These are phyloP conservation scores for Zophobas atratus DNA, from an alignment of 1,140 invertebrate genomes.

Conservation along the genomic window DNA sequence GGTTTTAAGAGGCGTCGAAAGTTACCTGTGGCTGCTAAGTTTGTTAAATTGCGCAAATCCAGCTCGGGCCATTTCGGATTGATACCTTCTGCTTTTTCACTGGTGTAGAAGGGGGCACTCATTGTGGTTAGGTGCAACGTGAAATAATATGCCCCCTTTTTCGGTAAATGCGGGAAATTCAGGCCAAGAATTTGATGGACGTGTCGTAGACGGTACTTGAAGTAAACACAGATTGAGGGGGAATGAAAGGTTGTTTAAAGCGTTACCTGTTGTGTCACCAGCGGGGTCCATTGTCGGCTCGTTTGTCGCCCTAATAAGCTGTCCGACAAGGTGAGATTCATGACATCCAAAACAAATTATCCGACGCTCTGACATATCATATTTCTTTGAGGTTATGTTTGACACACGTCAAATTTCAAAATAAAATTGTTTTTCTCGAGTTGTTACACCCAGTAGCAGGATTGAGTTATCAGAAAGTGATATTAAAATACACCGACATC, in stretches of 20 bases:
- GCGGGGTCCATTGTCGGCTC: conserved; percentile 76
- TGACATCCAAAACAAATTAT: conserved; percentile 57
- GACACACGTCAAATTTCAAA: conserved; percentile 14
- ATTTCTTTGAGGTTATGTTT: conserved; percentile 44
- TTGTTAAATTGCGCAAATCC: conserved; percentile 63
- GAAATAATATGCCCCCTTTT: conserved; percentile 77
- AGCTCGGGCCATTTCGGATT: conserved; percentile 86
- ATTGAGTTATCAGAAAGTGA: neutral
- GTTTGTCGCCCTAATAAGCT: conserved; percentile 74
- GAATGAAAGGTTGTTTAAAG: conserved; percentile 26
- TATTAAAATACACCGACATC: neutral
- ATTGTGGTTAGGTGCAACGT: conserved; percentile 85
- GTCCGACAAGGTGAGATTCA: conserved; percentile 63
- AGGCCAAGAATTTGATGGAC: conserved; percentile 64
- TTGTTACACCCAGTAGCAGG: no score
- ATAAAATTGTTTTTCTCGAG: neutral
- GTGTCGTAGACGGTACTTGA: conserved; percentile 65
- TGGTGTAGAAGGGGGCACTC: conserved; percentile 90
- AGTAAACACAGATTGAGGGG: conserved; percentile 43
- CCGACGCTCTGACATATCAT: conserved; percentile 23
- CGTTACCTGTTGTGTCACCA: conserved; percentile 74
- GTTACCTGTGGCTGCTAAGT: conserved; percentile 50
- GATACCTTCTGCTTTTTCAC: conserved; percentile 81
- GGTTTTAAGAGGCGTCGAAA: neutral
- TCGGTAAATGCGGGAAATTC: conserved; percentile 58